Percentiles rank a stretch among this genome's conserved stretches.
phyloP scores from a whole-genome alignment of 2,888 invertebrate genomes.

The Cyaniris semiargus region DNA sequence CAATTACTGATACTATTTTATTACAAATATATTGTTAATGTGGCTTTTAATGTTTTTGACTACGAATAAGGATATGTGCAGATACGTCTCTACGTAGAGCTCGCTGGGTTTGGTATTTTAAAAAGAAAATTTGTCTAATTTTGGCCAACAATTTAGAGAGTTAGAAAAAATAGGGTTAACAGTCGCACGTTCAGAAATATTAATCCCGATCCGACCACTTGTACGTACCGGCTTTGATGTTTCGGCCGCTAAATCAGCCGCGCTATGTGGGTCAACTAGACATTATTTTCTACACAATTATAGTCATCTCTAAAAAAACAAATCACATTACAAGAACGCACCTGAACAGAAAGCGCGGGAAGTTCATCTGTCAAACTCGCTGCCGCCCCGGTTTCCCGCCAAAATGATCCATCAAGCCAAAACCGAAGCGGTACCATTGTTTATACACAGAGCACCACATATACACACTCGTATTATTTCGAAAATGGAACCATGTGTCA shows the following conservation, averaged over 20 bases:
- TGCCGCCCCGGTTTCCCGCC: conserved; percentile 62
- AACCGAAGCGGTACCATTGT: conserved; percentile 62
- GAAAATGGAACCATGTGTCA: conserved; percentile 36
- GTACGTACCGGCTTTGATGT: conserved; percentile 27
- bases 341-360: conserved; percentile 72
- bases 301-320: conserved; percentile 38
- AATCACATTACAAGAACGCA: conserved; percentile 67
- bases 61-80: background rate
- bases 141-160: background rate
- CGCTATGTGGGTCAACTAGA: conserved; percentile 19
- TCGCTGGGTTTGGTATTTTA: background rate
- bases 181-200: conserved; percentile 21
- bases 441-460: conserved; percentile 54
- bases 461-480: conserved; percentile 33
- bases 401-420: conserved; percentile 59
- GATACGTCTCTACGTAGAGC: background rate
- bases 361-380: conserved; percentile 68
- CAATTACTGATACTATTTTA: background rate
- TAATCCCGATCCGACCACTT: conserved; percentile 24
- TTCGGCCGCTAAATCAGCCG: conserved; percentile 15
- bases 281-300: conserved; percentile 30
- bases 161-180: conserved; percentile 29
- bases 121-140: background rate
- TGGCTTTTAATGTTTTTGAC: background rate
- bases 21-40: background rate